phyloP scores from a whole-genome alignment of 2,113 vertebrate species.

The Rousettus leschenaultii region DNA sequence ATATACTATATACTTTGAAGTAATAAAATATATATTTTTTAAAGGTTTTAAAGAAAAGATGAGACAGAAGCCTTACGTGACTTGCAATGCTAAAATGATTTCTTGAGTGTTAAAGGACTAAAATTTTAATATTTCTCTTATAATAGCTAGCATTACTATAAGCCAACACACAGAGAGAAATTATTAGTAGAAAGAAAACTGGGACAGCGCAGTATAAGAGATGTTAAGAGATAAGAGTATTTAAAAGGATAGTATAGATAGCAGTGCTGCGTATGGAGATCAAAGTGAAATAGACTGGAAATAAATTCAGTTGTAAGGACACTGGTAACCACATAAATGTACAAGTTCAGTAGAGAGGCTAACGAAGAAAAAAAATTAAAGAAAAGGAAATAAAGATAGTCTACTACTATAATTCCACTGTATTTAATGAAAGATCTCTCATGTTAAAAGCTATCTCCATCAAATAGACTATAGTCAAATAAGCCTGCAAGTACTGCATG shows the following conservation, averaged over 20 bases:
- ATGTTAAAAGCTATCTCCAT: background rate
- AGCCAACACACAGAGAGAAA: background rate
- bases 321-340: background rate
- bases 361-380: background rate
- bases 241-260: background rate
- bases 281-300: background rate
- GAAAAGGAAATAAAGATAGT: background rate
- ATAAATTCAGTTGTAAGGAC: background rate
- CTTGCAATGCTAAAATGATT: background rate
- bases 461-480: background rate
- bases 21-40: no score
- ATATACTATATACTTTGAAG: no score
- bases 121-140: slow-evolving; percentile 10
- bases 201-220: background rate
- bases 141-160: background rate
- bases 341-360: background rate
- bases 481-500: background rate
- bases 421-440: background rate
- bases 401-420: background rate
- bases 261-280: background rate
- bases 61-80: background rate
- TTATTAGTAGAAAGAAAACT: background rate
- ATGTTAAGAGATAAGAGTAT: background rate
- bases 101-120: background rate
- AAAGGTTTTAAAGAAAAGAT: background rate